These are phyloP conservation scores for Novumbra hubbsi DNA, from an alignment of 2,797 vertebrate genomes.

Conservation along the genomic window DNA sequence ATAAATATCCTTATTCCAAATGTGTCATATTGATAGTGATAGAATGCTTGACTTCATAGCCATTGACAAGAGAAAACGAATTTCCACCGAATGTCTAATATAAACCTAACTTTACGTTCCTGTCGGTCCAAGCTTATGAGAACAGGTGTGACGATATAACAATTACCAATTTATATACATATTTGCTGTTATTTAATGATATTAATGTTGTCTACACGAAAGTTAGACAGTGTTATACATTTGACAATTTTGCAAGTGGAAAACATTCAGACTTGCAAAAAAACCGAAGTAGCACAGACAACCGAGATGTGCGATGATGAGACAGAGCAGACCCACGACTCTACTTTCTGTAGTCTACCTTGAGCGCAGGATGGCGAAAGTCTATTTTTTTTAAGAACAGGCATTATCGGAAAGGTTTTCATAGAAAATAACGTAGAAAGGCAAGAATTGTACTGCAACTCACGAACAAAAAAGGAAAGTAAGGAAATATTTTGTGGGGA, in stretches of 20 bases:
- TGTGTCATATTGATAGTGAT: no score
- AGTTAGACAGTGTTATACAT: neutral
- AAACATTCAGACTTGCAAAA: conserved; percentile 19
- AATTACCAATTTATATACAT: neutral
- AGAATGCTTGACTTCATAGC: no score
- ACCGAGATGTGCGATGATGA: conserved; percentile 53
- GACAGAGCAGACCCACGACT: conserved; percentile 49
- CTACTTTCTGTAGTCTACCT: conserved; percentile 46
- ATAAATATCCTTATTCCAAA: no score
- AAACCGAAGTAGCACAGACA: conserved; percentile 12
- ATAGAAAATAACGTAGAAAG: conserved; percentile 52
- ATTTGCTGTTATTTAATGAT: neutral
- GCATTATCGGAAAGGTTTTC: conserved; percentile 38
- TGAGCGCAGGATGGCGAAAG: conserved; percentile 41
- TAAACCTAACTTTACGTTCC: no score
- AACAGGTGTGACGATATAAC: neutral
- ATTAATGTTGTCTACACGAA: neutral
- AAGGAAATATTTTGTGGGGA: conserved; percentile 25
- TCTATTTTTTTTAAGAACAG: conserved; percentile 41
- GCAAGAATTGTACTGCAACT: conserved; percentile 44
- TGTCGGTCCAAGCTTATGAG: neutral
- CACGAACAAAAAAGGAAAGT: conserved; percentile 20
- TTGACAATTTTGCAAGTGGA: conserved; percentile 2
- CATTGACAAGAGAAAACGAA: no score
- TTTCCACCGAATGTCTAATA: no score